Evolutionary conservation across 2,797 vertebrate genomes (phyloP), one percentile per base, ranked within the genome.

Genomic region (Aulostomus chinensis): DNA sequence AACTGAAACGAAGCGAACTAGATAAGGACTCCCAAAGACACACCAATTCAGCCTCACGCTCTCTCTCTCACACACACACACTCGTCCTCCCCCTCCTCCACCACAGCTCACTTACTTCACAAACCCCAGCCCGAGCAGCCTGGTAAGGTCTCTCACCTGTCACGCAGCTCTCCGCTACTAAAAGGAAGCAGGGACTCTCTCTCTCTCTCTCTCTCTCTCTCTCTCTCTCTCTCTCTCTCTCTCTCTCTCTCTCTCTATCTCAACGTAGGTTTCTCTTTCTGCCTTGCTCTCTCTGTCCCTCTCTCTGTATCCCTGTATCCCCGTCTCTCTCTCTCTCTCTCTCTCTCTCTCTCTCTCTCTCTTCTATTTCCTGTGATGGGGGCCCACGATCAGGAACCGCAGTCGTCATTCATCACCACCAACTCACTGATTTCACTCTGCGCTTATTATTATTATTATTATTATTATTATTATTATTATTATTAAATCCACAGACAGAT

Each of bases 141-240:
- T 29, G 7, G 58, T 33, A 24, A 45, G 59, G 60, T 76, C 63
- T 58, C 86, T 88, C 83, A 87, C 83, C 86, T 87, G 80, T 82
- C 78, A 78, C 67, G 54, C 75, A 31, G 58, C 62, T 61, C 58
- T 52, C 53, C 15, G 68, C 57, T 67, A 78, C 67, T 73, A 72
- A 69, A 73, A 9, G 7, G 7, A 21, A 65, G 66, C 73, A 52
- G 60, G 64, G 56, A 20, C 59, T 21, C 35, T 45, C 31, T 53
- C 42, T 38, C 58, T 56, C 39, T 43, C 51, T 55, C 43, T 50
- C 47, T 48, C 43, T 29, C 46, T 30, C 47, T 36, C 49, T 26
- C 55, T 45, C 31, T 3, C 31, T 20, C 36, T n/a, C 32, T 28
- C 32, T 45, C 25, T 13, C 16, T 18, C 38, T 32, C 52, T 30